phyloP scores from a whole-genome alignment of 1,140 invertebrate genomes.

The Harpegnathos saltator region DNA sequence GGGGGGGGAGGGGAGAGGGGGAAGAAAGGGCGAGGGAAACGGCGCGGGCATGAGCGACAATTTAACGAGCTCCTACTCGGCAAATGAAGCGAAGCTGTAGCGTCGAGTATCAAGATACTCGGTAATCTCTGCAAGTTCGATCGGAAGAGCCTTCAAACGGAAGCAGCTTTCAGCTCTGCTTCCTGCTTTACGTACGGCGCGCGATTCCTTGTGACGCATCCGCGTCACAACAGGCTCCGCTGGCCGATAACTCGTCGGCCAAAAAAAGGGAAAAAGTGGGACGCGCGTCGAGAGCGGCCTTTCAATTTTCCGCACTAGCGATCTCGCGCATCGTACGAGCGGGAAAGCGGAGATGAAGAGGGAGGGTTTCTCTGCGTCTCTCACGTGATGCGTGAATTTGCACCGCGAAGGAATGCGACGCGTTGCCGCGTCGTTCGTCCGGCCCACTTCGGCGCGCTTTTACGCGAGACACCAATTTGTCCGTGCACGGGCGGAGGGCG shows the following conservation, averaged over 20 bases:
- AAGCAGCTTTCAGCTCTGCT: conserved; percentile 28
- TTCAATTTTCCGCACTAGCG: conserved; percentile 41
- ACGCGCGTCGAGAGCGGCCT: not conserved
- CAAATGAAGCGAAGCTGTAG: too few relatives aligned
- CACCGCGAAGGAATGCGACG: not conserved
- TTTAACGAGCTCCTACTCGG: too few relatives aligned
- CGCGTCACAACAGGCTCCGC: not conserved
- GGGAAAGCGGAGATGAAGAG: conserved; percentile 6
- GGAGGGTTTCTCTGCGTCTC: too few relatives aligned
- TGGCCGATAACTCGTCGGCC: not conserved
- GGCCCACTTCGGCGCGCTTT: not conserved
- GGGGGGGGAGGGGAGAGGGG: too few relatives aligned
- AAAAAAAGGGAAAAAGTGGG: conserved; percentile 17
- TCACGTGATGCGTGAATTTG: conserved; percentile 22
- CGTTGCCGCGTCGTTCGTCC: not conserved
- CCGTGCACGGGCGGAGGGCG: not conserved
- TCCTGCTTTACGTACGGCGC: conserved; percentile 12
- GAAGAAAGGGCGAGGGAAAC: too few relatives aligned
- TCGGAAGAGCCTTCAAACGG: not conserved
- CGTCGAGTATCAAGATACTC: too few relatives aligned
- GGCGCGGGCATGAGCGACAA: too few relatives aligned
- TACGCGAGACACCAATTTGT: conserved; percentile 3
- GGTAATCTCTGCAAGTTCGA: too few relatives aligned
- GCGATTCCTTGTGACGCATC: not conserved
- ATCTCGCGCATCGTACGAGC: conserved; percentile 3